Evolutionary conservation across 2,797 vertebrate species (phyloP), one percentile per base, ranked within the genome.

Genomic region (Centroberyx gerrardi): DNA sequence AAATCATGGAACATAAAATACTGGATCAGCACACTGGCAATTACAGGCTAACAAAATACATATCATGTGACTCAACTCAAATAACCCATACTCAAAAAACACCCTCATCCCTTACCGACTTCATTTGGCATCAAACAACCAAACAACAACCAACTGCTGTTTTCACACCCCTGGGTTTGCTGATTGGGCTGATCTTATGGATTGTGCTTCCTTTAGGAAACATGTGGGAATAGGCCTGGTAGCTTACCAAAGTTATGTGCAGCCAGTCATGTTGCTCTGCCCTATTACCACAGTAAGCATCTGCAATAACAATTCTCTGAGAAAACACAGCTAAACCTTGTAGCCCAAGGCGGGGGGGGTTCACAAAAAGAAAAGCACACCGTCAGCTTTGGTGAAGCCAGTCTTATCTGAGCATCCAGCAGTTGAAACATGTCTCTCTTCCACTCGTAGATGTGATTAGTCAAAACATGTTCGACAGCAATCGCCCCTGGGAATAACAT

Each of bases 381-480:
- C 31, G 36, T 78, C 76, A 75, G 68, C 31, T 83, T 15, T 54
- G 28, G 22, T 38, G 40, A 49, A 78, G 53, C 2, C 65, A 31
- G 31, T 46, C 36, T 77, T 74, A 85, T 75, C 66, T 68, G 61
- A 77, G 40, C 75, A 70, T 48, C 33, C 68, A 75, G 75, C 36
- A 65, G 61, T 44, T 68, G 59, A 78, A 81, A 74, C 73, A 72
- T 56, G 76, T 33, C 70, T 78, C 61, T 62, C 28, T 62, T 48
- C 15, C 71, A 58, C 64, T 83, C 14, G 6, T 52, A 56, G 36
- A 85, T 70, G 76, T 77, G 83, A 92, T 90, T 81, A 87, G 80
- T 89, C 71, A 72, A 88, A 88, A 87, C 78, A 87, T 82, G 84
- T 62, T 79, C n/a, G 49, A 74, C 78, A 83, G 76, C 66, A 62